Evolutionary conservation across 2,113 vertebrate species (phyloP), one percentile per base, ranked within the genome.

Genomic region (Dromas ardeola): DNA sequence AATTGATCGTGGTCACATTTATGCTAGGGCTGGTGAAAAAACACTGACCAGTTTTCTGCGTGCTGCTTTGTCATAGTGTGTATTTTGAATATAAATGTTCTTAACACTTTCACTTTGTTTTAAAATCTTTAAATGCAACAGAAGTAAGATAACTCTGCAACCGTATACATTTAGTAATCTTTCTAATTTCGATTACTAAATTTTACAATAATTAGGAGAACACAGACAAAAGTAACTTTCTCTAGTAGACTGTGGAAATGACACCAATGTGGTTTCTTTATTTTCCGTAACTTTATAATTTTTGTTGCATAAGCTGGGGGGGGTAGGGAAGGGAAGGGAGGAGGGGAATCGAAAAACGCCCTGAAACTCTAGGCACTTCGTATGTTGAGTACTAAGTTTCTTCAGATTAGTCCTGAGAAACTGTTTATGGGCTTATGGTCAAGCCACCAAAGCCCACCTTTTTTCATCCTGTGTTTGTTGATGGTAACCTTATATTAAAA

Each of bases 261-360:
- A 6, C 18, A 18, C 27, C 38, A 62, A 13, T 1, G 0, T 19
- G 8, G 10, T 56, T 81, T 86, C 21, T 52, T 42, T 56, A 29
- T 23, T 70, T 76, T 30, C 38, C 0, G 0, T 67, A 43, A 38
- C 30, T 55, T 79, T 21, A 4, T 85, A 0, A 3, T 52, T 80
- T 76, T 86, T 77, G 9, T 15, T 90, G 25, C 17, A 3, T 45
- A 26, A 62, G 21, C 8, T 77, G 19, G 21, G 42, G 18, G 17
- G 27, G 32, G 36, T 23, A 25, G 13, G 23, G 4, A 26, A 19
- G 29, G 40, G 13, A 16, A 19, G 29, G 36, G 13, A 19, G 29
- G 9, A 42, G 14, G 12, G 62, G 14, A 30, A 70, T 61, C 18
- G 45, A 42, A 40, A 84, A 53, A 2, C n/a, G 11, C 22, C 13